Evolutionary conservation across 2,888 invertebrate genomes (phyloP).

Genomic region (Tenthredo amoena): DNA sequence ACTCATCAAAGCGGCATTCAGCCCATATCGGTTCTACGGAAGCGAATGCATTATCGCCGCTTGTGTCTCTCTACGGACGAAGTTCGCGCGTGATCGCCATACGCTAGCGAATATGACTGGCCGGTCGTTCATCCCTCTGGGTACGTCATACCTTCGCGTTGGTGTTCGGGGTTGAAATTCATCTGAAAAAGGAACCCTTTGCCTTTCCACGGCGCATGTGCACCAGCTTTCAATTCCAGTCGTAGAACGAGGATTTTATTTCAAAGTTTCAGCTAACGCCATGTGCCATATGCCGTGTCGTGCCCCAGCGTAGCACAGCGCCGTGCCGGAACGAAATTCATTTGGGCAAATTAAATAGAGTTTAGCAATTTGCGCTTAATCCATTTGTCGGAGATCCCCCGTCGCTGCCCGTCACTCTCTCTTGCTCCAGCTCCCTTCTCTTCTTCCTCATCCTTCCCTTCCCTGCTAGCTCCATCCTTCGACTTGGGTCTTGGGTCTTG

Average conservation of each 20-base stretch:
- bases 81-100: slow-evolving; percentile 44
- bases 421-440: slow-evolving; percentile 45
- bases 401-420: slow-evolving; percentile 64
- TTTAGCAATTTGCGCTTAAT: slow-evolving; percentile 75
- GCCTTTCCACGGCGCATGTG: not conserved
- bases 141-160: not conserved
- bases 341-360: slow-evolving; percentile 75
- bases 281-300: slow-evolving; percentile 45
- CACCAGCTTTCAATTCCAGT: slow-evolving; percentile 24
- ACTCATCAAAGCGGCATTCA: slow-evolving; percentile 52
- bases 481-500: slow-evolving; percentile 12
- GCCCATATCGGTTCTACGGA: slow-evolving; percentile 29
- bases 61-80: slow-evolving; percentile 47
- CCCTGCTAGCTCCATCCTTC: slow-evolving; percentile 54
- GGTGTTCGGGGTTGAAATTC: not conserved
- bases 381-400: slow-evolving; percentile 72
- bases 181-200: not conserved
- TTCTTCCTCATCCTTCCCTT: slow-evolving; percentile 57
- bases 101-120: not conserved
- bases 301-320: not conserved
- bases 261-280: slow-evolving; percentile 59
- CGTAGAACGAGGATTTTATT: slow-evolving; percentile 64
- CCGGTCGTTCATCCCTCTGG: slow-evolving; percentile 5
- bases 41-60: slow-evolving; percentile 49
- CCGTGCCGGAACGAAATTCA: slow-evolving; percentile 70